Percentiles rank a stretch among this genome's conserved stretches.
These are phyloP conservation scores for Paedocypris micromegethes DNA, from an alignment of 2,797 vertebrate species.

Conservation along the genomic window DNA sequence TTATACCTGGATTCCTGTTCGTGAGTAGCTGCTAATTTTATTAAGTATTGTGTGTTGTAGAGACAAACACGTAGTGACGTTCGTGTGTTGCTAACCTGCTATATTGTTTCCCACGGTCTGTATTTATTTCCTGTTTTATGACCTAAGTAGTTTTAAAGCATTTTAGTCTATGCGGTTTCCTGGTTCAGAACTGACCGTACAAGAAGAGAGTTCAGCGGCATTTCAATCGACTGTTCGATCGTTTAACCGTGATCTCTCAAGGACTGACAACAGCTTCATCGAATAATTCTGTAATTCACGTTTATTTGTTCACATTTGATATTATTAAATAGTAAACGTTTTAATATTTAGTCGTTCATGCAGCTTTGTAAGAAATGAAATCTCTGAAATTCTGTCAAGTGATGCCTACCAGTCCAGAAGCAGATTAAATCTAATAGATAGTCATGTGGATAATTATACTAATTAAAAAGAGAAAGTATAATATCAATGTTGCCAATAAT, in stretches of 20 bases:
- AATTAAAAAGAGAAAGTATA: no score
- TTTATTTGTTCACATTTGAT: no score
- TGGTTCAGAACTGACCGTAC: background rate
- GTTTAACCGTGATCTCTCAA: no score
- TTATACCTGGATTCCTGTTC: no score
- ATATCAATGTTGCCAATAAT: background rate
- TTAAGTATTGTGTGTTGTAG: no score
- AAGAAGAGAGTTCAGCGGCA: no score
- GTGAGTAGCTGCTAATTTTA: no score
- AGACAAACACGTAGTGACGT: background rate
- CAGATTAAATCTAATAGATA: background rate
- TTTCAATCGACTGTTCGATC: no score
- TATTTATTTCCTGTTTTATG: background rate
- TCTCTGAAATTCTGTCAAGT: background rate
- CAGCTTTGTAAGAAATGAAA: conserved; percentile 7
- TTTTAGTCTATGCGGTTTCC: background rate
- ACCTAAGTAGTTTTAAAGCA: background rate
- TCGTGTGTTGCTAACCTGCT: background rate
- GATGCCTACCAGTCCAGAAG: background rate
- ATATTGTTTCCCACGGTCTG: background rate
- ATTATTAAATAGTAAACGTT: no score
- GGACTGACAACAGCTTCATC: no score
- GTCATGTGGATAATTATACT: background rate
- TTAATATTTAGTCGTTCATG: no score
- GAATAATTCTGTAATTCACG: no score